Base-by-base conservation (phyloP, 2,113 vertebrate species). In the Anseranas semipalmata region DNA sequence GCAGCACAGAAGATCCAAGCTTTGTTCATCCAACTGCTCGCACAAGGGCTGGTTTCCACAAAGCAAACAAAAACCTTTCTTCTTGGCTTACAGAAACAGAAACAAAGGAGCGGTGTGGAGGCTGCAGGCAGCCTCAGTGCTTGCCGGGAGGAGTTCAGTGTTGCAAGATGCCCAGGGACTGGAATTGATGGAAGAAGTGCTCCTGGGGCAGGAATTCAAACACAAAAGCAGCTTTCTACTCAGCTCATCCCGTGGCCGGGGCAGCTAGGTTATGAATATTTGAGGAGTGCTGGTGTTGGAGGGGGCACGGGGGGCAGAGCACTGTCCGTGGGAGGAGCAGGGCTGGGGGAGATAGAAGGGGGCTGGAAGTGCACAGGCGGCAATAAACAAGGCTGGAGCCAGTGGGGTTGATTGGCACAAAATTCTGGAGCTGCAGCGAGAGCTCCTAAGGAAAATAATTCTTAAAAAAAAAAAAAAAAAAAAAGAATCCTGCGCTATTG, bases 1-100 rank as follows among this genome's bases (percentile, higher is more conserved):
- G 33, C 71, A 76, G 35, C 41, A 56, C 50, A 30, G 65, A 45
- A 52, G 43, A 52, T 7, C 27, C 8, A 21, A 65, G n/a, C 9
- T 60, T 55, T 4, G 1, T 35, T 35, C 6, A 0, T 19, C 72
- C 37, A 28, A 28, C 58, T 66, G 24, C 37, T 46, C 3, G 0
- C 21, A 52, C 3, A 0, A 46, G 33, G 14, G 16, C 33, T 60
- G 33, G 9, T 27, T 83, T 53, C 46, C 58, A 83, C 59, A 46
- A 35, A 77, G 45, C 65, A 35, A 48, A 32, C 13, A 52, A 35
- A 66, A 28, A 15, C 25, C 6, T 48, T 66, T 66, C 33, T 35
- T 53, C 43, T 66, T 35, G 24, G 7, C 30, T 66, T 46, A 45
- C 50, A 71, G 18, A 63, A 52, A 28, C 43, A 77, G 56, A 52